These are phyloP conservation scores for Tribolium madens DNA, from an alignment of 1,140 invertebrate genomes.

Conservation along the genomic window DNA sequence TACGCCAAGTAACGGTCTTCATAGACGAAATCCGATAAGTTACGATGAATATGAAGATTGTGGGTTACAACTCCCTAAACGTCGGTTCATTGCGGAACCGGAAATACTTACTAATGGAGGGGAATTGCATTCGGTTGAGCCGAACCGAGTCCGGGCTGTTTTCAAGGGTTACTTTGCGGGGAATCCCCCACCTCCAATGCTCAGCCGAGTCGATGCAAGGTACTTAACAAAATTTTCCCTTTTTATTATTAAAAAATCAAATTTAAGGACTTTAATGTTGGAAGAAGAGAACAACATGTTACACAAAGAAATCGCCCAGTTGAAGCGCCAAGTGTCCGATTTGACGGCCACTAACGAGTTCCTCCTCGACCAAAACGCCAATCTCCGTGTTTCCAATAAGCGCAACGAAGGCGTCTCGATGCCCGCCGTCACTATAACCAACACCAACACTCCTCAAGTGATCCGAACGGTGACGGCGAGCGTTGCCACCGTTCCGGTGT, in stretches of 20 bases:
- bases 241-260: too few relatives aligned
- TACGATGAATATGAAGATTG: constrained; percentile 57
- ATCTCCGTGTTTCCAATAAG: constrained; percentile 76
- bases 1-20: constrained; percentile 2
- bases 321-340: constrained; percentile 76
- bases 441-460: constrained; percentile 68
- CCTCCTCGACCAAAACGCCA: constrained; percentile 84
- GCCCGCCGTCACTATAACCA: constrained; percentile 72
- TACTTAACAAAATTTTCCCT: too few relatives aligned
- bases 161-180: constrained; percentile 64
- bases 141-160: constrained; percentile 42
- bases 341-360: constrained; percentile 86
- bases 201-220: constrained; percentile 60
- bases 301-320: constrained; percentile 78
- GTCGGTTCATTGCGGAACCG: constrained; percentile 51
- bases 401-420: constrained; percentile 69
- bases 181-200: constrained; percentile 61
- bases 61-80: constrained; percentile 58
- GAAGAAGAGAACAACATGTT: constrained; percentile 82
- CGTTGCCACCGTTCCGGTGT: constrained; percentile 75
- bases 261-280: constrained; percentile 70
- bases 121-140: constrained; percentile 34
- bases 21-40: constrained; percentile 49
- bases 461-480: constrained; percentile 73
- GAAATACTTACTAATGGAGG: constrained; percentile 41